A percentile compares a stretch with the other conserved stretches of the same genome.
Evolutionary conservation across 2,797 vertebrate genomes (phyloP).

Genomic region (Momotus momota): DNA sequence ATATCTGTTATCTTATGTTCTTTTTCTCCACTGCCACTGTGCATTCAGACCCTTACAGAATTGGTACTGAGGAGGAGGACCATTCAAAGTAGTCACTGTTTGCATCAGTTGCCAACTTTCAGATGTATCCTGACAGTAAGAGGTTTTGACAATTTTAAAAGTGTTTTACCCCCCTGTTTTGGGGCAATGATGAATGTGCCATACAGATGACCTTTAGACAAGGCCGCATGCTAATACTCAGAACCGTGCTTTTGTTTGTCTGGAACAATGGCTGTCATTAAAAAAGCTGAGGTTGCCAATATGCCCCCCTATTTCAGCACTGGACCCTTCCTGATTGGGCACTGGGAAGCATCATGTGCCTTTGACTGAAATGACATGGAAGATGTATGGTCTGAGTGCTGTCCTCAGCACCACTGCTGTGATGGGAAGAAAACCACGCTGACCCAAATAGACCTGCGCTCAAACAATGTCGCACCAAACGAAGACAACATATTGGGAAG

Average conservation of each 20-base stretch:
- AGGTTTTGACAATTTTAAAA: conserved; percentile 76
- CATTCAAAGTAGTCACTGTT: conserved; percentile 48
- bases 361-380: conserved; percentile 86
- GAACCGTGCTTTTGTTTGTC: conserved; percentile 82
- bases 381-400: conserved; percentile 86
- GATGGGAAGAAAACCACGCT: conserved; percentile 82
- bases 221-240: conserved; percentile 82
- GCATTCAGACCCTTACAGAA: conserved; percentile 56
- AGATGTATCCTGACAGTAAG: conserved; percentile 69
- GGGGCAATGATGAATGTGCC: conserved; percentile 86
- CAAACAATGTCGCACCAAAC: conserved; percentile 87
- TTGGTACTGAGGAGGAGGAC: conserved; percentile 21
- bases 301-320: conserved; percentile 79
- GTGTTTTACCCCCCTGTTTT: conserved; percentile 69
- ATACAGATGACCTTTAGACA: conserved; percentile 80
- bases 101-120: conserved; percentile 61
- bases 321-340: conserved; percentile 81
- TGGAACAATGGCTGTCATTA: conserved; percentile 83
- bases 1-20: conserved; percentile 15
- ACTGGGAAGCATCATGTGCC: conserved; percentile 82
- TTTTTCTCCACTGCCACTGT: background rate
- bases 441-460: conserved; percentile 83
- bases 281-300: conserved; percentile 81
- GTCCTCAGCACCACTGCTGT: conserved; percentile 83
- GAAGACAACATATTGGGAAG: conserved; percentile 86